Evolutionary conservation across 2,888 invertebrate genomes (phyloP).

Genomic region (Euspilapteryx auroguttella): DNA sequence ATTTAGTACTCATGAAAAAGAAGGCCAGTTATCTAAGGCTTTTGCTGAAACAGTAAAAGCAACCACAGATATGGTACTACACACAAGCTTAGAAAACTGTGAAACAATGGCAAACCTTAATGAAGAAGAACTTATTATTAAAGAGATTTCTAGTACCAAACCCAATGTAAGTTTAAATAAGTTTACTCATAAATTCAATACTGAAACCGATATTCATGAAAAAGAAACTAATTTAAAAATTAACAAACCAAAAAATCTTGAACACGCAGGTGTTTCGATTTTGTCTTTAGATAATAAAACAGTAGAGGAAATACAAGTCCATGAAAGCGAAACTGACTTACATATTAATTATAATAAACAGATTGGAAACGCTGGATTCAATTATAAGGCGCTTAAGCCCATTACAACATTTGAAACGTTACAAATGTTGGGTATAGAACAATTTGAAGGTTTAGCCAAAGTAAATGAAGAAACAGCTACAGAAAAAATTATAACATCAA

Average conservation of each 20-base stretch:
- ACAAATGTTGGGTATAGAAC: too few species aligned
- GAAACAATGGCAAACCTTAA: constrained; percentile 68
- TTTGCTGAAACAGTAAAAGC: not conserved
- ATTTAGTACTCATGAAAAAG: not conserved
- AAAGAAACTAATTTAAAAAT: constrained; percentile 55
- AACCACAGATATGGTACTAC: too few species aligned
- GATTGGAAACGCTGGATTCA: constrained; percentile 57
- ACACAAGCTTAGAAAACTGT: constrained; percentile 60
- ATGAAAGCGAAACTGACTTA: constrained; percentile 68
- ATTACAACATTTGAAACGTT: constrained; percentile 63
- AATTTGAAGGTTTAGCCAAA: too few species aligned
- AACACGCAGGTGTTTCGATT: constrained; percentile 47
- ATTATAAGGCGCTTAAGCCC: constrained; percentile 61
- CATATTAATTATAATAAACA: constrained; percentile 47
- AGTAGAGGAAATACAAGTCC: constrained; percentile 58
- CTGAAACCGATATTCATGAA: constrained; percentile 63
- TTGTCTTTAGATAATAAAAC: constrained; percentile 61
- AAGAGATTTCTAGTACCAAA: constrained; percentile 42
- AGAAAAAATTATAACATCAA: constrained; percentile 58
- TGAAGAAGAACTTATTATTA: constrained; percentile 56
- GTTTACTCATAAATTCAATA: constrained; percentile 62
- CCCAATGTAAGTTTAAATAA: constrained; percentile 65
- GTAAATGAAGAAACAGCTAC: too few species aligned
- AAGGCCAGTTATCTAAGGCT: not conserved
- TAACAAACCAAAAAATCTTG: constrained; percentile 29